These are phyloP conservation scores for Zonitis immaculata DNA, from an alignment of 2,888 invertebrate genomes.

Conservation along the genomic window DNA sequence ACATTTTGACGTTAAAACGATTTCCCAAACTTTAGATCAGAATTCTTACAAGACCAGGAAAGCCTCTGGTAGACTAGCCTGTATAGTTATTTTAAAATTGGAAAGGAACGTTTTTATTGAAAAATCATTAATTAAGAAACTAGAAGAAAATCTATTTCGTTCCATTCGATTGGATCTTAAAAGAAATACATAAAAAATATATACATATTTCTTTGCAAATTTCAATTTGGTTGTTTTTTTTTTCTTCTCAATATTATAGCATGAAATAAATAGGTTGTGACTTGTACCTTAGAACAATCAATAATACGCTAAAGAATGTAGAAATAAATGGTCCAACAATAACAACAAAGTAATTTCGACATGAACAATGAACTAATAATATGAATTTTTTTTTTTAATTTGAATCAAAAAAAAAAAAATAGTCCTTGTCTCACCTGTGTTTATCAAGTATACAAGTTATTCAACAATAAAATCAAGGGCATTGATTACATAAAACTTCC, in stretches of 20 bases:
- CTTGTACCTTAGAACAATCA: constrained; percentile 9
- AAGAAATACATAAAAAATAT: not conserved
- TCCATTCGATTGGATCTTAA: not conserved
- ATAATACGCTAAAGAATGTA: constrained; percentile 14
- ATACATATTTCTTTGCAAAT: not conserved
- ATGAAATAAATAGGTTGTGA: constrained; percentile 17
- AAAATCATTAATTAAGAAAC: not conserved
- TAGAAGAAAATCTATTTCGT: not conserved
- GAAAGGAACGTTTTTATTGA: too few species aligned
- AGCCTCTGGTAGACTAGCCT: too few species aligned
- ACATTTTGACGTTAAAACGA: too few species aligned
- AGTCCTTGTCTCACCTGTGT: too few species aligned
- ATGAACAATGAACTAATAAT: not conserved
- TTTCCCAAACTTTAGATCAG: too few species aligned
- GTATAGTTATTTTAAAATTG: too few species aligned
- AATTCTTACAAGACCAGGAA: too few species aligned
- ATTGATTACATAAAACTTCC: not conserved
- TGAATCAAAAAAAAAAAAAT: not conserved
- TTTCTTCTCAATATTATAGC: not conserved
- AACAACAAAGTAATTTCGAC: not conserved
- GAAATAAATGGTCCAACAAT: not conserved
- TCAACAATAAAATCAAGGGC: not conserved
- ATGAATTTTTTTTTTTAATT: too few species aligned
- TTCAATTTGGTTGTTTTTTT: not conserved
- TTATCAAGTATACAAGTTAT: not conserved